These are phyloP conservation scores for Bellardia pandia DNA, from an alignment of 2,888 invertebrate genomes.

Conservation along the genomic window DNA sequence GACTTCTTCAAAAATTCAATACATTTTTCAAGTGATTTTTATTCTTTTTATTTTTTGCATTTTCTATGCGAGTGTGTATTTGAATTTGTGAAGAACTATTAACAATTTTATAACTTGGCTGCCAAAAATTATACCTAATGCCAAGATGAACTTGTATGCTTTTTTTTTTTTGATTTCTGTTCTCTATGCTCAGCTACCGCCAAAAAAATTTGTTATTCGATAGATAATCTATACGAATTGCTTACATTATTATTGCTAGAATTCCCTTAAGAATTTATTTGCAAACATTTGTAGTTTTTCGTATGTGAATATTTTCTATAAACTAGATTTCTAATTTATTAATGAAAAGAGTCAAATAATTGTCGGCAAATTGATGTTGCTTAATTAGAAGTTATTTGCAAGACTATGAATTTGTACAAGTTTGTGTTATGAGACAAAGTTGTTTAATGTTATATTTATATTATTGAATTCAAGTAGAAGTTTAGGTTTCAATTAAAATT, in stretches of 20 bases:
- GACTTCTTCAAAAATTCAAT: slow-evolving; percentile 63
- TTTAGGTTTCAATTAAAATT: too few relatives aligned
- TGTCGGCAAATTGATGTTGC: slow-evolving; percentile 32
- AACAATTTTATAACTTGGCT: slow-evolving; percentile 58
- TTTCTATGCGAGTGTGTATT: not conserved
- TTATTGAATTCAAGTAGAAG: too few relatives aligned
- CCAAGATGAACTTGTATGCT: slow-evolving; percentile 17
- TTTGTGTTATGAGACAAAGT: too few relatives aligned
- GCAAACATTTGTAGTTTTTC: slow-evolving; percentile 23
- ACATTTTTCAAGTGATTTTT: slow-evolving; percentile 53
- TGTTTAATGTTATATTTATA: too few relatives aligned
- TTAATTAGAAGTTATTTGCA: slow-evolving; percentile 35
- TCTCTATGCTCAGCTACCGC: not conserved
- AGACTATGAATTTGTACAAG: not conserved
- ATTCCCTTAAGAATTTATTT: slow-evolving; percentile 62
- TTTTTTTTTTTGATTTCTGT: not conserved
- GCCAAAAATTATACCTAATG: slow-evolving; percentile 54
- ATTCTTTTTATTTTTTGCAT: not conserved
- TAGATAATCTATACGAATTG: slow-evolving; percentile 46
- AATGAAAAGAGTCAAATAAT: slow-evolving; percentile 21
- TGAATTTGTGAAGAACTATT: slow-evolving; percentile 47
- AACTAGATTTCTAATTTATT: slow-evolving; percentile 41
- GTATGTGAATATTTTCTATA: slow-evolving; percentile 11
- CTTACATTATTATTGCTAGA: slow-evolving; percentile 49
- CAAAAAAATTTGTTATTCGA: slow-evolving; percentile 52